Percentiles rank a stretch among this genome's conserved stretches.
phyloP scores from a whole-genome alignment of 2,888 invertebrate genomes.

The Synergus japonicus region DNA sequence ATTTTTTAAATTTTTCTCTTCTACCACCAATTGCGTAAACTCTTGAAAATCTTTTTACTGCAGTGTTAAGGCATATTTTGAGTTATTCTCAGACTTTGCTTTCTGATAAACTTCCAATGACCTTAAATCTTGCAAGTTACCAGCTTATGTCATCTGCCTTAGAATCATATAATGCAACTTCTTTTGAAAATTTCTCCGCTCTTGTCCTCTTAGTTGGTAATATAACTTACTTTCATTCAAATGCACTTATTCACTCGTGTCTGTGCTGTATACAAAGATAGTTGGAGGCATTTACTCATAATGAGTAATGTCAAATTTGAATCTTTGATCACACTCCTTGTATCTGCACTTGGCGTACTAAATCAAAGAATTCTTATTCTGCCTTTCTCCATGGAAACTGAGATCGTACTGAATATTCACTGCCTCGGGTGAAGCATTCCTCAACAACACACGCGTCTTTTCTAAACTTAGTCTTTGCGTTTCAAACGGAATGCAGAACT shows the following conservation, averaged over 20 bases:
- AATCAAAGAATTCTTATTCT: not conserved
- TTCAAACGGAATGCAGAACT: not conserved
- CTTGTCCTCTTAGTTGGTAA: not conserved
- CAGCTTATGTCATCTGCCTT: not conserved
- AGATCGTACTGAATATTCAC: not conserved
- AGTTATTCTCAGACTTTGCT: not conserved
- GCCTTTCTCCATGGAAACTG: not conserved
- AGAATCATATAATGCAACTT: not conserved
- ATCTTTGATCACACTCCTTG: not conserved
- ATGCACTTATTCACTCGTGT: not conserved
- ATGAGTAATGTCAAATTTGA: not conserved
- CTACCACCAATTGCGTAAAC: not conserved
- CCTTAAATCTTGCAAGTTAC: not conserved
- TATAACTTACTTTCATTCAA: not conserved
- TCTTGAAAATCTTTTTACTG: not conserved
- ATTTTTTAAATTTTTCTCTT: not conserved
- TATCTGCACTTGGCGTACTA: not conserved
- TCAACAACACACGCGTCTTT: not conserved
- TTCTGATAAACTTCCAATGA: not conserved
- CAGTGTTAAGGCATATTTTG: not conserved
- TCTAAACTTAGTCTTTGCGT: not conserved
- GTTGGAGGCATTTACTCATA: not conserved
- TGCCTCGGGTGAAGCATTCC: too few species aligned
- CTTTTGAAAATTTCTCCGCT: not conserved
- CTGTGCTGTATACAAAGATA: not conserved